Evolutionary conservation across 2,888 invertebrate genomes (phyloP).

Genomic region (Agrilus mali): DNA sequence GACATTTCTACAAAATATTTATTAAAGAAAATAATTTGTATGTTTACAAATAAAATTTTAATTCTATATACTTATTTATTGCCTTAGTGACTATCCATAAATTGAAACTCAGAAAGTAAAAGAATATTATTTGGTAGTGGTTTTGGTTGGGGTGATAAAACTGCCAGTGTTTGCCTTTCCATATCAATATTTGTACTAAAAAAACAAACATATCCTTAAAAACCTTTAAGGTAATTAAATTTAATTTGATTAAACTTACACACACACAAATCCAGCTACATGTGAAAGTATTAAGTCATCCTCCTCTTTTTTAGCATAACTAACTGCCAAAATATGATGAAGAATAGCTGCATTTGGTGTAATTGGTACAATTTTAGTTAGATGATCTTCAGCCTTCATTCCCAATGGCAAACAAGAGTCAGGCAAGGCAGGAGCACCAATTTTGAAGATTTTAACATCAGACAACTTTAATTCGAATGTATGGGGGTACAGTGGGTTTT

Average conservation of each 20-base stretch:
- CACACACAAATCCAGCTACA: slow-evolving; percentile 81
- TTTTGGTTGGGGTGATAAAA: slow-evolving; percentile 87
- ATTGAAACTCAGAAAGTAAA: slow-evolving; percentile 81
- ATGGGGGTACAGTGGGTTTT: slow-evolving; percentile 66
- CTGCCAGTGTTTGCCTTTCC: slow-evolving; percentile 75
- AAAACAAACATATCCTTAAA: slow-evolving; percentile 15
- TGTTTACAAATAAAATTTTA: too few species aligned
- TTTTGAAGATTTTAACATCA: slow-evolving; percentile 85
- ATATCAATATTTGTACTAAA: slow-evolving; percentile 79
- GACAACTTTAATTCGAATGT: slow-evolving; percentile 87
- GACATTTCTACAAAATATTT: too few species aligned
- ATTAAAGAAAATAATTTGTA: too few species aligned
- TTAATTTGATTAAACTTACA: slow-evolving; percentile 48
- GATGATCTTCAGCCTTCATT: slow-evolving; percentile 85
- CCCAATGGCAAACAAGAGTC: slow-evolving; percentile 95
- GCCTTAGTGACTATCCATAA: slow-evolving; percentile 78
- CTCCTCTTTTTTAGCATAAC: slow-evolving; percentile 73
- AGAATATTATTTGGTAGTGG: slow-evolving; percentile 82
- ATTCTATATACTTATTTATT: too few species aligned
- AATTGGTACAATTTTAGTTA: slow-evolving; percentile 76
- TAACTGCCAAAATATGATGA: slow-evolving; percentile 82
- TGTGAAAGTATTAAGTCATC: slow-evolving; percentile 81
- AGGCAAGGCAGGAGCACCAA: slow-evolving; percentile 85
- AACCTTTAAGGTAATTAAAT: neutral
- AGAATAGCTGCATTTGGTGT: slow-evolving; percentile 63